Conservation (phyloP, 2,113 vertebrate genomes). For the Nyctibius bracteatus region DNA sequence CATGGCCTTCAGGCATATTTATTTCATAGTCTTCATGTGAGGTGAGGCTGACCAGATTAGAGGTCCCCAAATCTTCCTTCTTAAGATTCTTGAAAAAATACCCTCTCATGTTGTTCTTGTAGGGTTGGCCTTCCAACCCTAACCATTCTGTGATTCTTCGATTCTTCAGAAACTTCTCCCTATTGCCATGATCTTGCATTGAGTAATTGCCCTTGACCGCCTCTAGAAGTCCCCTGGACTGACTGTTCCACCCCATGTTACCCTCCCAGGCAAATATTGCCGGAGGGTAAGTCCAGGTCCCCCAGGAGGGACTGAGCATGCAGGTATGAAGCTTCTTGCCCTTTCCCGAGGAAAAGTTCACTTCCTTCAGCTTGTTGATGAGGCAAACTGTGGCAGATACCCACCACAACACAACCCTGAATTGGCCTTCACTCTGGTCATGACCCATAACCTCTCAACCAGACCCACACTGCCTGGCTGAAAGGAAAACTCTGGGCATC, state of each 20-base stretch:
- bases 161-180: neutral
- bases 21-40: fast-evolving
- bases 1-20: neutral
- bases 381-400: neutral
- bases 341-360: neutral
- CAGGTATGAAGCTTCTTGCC: neutral
- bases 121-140: too few relatives aligned
- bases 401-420: fast-evolving
- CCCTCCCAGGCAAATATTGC: neutral
- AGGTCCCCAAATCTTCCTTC: neutral
- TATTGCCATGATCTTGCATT: fast-evolving
- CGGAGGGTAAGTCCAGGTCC: too few relatives aligned
- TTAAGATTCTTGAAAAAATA: neutral
- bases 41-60: too few relatives aligned
- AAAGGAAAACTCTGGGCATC: neutral
- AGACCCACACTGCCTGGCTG: neutral
- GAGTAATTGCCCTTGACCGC: neutral
- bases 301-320: too few relatives aligned
- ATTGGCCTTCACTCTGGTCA: fast-evolving
- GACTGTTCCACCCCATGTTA: neutral
- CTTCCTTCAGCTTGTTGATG: neutral
- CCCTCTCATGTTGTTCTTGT: fast-evolving
- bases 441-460: too few relatives aligned
- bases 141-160: too few relatives aligned
- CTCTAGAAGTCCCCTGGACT: neutral